These are phyloP conservation scores for Matsumyia berberina DNA, from an alignment of 2,888 invertebrate genomes.

Conservation along the genomic window DNA sequence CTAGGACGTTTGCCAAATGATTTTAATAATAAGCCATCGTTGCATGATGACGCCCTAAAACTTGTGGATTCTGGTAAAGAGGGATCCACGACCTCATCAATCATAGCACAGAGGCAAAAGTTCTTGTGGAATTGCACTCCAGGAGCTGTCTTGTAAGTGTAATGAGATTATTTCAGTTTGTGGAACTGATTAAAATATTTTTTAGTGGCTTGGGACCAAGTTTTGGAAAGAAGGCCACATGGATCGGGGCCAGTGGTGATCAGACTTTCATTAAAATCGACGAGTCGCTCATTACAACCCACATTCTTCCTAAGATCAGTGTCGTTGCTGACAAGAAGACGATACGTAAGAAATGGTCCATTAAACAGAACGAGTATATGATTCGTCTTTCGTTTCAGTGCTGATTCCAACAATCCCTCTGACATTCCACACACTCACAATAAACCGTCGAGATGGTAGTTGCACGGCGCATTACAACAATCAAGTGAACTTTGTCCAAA, in stretches of 20 bases:
- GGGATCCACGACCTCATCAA: constrained; percentile 79
- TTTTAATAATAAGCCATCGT: constrained; percentile 79
- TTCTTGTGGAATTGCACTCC: constrained; percentile 84
- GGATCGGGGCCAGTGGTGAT: constrained; percentile 98
- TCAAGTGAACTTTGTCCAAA: constrained; percentile 92
- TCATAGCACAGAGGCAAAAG: constrained; percentile 82
- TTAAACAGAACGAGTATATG: background rate
- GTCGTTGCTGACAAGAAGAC: constrained; percentile 94
- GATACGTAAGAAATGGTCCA: constrained; percentile 87
- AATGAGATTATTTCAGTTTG: background rate
- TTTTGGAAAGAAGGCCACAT: constrained; percentile 94
- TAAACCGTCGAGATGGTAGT: constrained; percentile 94
- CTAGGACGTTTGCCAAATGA: constrained; percentile 86
- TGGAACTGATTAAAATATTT: constrained; percentile 14
- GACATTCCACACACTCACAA: constrained; percentile 94
- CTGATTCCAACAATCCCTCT: constrained; percentile 92
- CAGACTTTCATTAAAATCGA: constrained; percentile 97
- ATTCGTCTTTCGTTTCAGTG: constrained; percentile 85
- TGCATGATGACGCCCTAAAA: constrained; percentile 72
- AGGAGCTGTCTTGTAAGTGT: constrained; percentile 83
- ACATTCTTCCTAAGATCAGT: constrained; percentile 93
- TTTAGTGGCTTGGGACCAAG: constrained; percentile 89
- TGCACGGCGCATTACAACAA: constrained; percentile 94
- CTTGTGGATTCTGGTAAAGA: constrained; percentile 76
- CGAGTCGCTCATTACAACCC: constrained; percentile 95